Evolutionary conservation across 2,888 invertebrate genomes (phyloP), one percentile per base, ranked within the genome.

Genomic region (Aspidiotus rigidus): DNA sequence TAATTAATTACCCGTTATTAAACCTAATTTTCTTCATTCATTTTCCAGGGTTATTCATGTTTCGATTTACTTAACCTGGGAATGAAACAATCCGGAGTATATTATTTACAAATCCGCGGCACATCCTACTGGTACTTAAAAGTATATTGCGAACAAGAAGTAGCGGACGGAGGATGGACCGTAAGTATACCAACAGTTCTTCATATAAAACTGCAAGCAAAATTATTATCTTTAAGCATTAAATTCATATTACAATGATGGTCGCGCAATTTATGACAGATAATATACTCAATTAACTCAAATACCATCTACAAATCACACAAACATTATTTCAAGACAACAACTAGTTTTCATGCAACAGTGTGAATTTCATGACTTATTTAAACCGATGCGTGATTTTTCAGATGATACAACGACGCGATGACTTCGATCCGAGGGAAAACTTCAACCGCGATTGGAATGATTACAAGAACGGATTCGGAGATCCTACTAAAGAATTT

Each of bases 71-170:
- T 88, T 72, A 89, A 88, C 75, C 90, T 88, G 56, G 93, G 93
- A 41, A 90, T 91, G 88, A 82, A 87, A 72, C 88, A 90, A 74
- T 91, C 89, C 17, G 92, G 92, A 39, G 89, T 93, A 0, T 93
- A 90, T 79, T 93, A 93, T 77, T 81, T 93, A 69, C 91, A 92
- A 81, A 93, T 93, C 74, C 83, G 92, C 71, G 93, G 93, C 54
- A 93, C 92, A 7, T 91, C 92, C 1, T 93, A 91, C 79, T 93
- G 93, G 92, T 93, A 92, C 82, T 82, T 93, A 72, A 91, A 92
- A 78, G 93, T 93, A 16, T 93, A 83, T 79, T 93, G 93, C 78
- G 93, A 93, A 76, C 93, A 93, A 78, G 89, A 89, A 77, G 81
- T 89, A 13, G 86, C 90, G 49, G 93, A 93, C 75, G 93, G 93